Base-by-base conservation (phyloP, 2,888 invertebrate species). In the Tridacna gigas region DNA sequence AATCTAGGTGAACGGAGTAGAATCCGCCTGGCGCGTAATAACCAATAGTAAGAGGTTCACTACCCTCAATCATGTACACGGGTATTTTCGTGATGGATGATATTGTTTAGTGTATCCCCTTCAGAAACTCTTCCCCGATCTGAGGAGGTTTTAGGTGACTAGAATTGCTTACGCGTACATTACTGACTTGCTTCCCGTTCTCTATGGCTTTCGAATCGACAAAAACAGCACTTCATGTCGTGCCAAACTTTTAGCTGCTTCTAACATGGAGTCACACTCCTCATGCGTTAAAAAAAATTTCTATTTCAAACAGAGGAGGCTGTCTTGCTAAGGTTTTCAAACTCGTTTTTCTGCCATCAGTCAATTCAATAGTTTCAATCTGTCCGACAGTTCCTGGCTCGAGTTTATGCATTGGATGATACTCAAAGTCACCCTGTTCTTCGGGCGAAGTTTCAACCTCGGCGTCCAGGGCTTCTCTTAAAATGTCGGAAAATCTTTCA, bases 1-100 rank as follows among this genome's bases (percentile, higher is more conserved):
- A 90, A 80, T 91, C 91, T 7, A 75, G 74, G 71, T 91, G 91
- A 0, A 89, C 86, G 73, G 90, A 82, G 77, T 91, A 91, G 74
- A 88, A 88, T 18, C 91, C 91, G 9, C 86, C 87, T 0, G 56
- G 56, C 11, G 67, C 77, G 78, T 91, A 91, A 63, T 84, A 80
- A 11, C 90, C 90, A 22, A 90, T 86, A 28, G 77, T 79, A 77
- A 89, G 82, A 67, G 83, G 78, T 77, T 89, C 86, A 67, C 89
- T 89, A 51, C 84, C 77, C 26, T 82, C 74, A 13, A 90, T 75
- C 9, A 90, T 56, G 45, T 83, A 79, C 45, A 80, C 51, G 26
- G 88, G 90, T 25, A 90, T 75, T 0, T 76, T 74, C 0, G 84
- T 77, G 56, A 90, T 56, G 61, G 56, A 60, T 7, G 82, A 22